Evolutionary conservation across 2,888 invertebrate genomes (phyloP).

Genomic region (Dysmachus trigonus): DNA sequence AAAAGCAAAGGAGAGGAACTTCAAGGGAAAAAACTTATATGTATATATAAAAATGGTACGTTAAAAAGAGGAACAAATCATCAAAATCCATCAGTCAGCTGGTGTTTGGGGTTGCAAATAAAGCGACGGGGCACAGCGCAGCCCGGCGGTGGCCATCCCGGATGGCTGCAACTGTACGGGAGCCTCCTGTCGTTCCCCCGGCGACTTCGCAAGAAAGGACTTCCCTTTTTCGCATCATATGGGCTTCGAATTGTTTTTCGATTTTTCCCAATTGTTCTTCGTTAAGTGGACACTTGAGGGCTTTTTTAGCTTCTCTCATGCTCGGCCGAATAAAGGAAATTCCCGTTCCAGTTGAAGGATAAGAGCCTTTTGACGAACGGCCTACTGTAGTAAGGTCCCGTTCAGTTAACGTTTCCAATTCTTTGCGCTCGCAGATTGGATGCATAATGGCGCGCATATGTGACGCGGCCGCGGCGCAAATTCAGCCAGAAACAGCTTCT

Average conservation of each 20-base stretch:
- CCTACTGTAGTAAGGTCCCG: conserved; percentile 37
- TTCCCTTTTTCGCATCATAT: conserved; percentile 41
- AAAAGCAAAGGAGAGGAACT: neutral
- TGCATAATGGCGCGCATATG: conserved; percentile 40
- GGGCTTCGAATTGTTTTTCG: conserved; percentile 44
- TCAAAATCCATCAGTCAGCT: neutral
- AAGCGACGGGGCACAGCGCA: neutral
- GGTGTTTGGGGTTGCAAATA: conserved; percentile 19
- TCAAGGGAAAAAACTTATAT: neutral
- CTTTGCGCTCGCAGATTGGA: conserved; percentile 32
- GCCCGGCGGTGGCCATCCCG: neutral
- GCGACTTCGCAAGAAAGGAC: conserved; percentile 9
- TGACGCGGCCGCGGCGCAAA: neutral
- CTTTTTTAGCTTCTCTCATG: conserved; percentile 15
- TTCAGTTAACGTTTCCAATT: conserved; percentile 42
- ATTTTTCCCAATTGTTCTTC: conserved; percentile 42
- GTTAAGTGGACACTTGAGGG: conserved; percentile 44
- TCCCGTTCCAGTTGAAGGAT: conserved; percentile 43
- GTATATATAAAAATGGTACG: neutral
- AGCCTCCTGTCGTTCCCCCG: conserved; percentile 20
- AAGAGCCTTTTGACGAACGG: conserved; percentile 42
- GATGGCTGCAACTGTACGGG: conserved; percentile 7
- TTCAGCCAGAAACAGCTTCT: neutral
- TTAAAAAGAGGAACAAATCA: neutral
- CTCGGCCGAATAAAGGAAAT: conserved; percentile 40